phyloP scores from a whole-genome alignment of 2,797 vertebrate species.

The Myiotriccus ornatus region DNA sequence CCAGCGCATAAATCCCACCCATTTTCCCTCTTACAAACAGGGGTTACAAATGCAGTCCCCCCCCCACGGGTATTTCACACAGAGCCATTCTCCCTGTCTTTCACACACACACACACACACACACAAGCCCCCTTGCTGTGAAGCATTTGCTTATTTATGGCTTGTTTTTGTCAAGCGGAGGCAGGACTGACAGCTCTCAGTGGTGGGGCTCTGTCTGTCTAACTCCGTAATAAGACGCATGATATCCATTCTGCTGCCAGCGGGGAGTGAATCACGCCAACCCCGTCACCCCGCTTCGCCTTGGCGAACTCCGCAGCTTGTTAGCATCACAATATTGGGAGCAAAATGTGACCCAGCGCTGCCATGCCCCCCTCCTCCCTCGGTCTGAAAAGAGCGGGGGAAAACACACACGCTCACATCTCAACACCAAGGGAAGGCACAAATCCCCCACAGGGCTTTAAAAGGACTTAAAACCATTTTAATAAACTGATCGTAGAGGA shows the following conservation, averaged over 20 bases:
- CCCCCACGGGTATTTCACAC: not conserved
- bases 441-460: slow-evolving; percentile 42
- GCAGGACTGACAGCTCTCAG: slow-evolving; percentile 72
- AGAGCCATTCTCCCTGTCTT: not conserved
- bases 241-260: slow-evolving; percentile 75
- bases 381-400: slow-evolving; percentile 30
- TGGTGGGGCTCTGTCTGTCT: slow-evolving; percentile 68
- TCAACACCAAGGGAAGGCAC: not conserved
- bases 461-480: slow-evolving; percentile 55
- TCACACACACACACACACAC: not conserved
- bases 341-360: slow-evolving; percentile 62
- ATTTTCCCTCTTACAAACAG: not conserved
- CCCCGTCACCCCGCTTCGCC: not conserved
- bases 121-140: slow-evolving; percentile 39
- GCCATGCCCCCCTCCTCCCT: slow-evolving; percentile 50
- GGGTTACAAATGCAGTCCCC: not conserved
- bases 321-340: slow-evolving; percentile 74
- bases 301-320: slow-evolving; percentile 60
- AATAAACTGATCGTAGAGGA: slow-evolving; percentile 38
- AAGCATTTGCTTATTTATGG: slow-evolving; percentile 71
- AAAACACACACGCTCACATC: slow-evolving; percentile 35
- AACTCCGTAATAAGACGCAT: slow-evolving; percentile 72
- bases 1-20: not conserved
- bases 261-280: slow-evolving; percentile 63
- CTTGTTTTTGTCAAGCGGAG: slow-evolving; percentile 62